Evolutionary conservation across 2,113 vertebrate species (phyloP), one percentile per base, ranked within the genome.

Genomic region (Dissostichus mawsoni): DNA sequence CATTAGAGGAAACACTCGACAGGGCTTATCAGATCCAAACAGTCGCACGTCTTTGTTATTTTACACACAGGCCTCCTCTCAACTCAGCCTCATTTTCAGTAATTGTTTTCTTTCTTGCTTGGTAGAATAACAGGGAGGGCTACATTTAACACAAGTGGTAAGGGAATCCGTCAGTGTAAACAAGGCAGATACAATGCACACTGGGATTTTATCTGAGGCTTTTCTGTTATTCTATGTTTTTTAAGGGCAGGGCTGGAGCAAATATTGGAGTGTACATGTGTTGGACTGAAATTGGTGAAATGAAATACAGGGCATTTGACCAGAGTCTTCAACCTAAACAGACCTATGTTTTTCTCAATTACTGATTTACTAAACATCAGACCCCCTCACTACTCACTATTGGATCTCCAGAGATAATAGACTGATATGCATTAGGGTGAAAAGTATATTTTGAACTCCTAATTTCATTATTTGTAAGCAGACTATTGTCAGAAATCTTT

Each of bases 91-190:
- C 86, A 88, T 93, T 93, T 92, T 91, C 81, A 71, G 74, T 91
- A 94, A 94, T 94, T 93, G 92, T 94, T 95, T 95, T 93, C 90
- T 92, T 93, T 93, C 86, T 93, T 89, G 88, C 88, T 89, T 69
- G 76, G 76, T 92, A 76, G 88, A 94, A 93, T 93, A 94, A 94
- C 92, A 94, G 63, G 86, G 84, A 82, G 82, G 82, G 87, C 85
- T 88, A 83, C 90, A 84, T 92, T 91, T 93, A 91, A 92, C 89
- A 89, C 85, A 87, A 91, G 89, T 86, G 82, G 90, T 90, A 91
- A 94, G 90, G 88, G 88, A 92, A 92, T 93, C 91, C 76, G 36
- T 90, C 74, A 86, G 85, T 85, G 91, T 91, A 93, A 92, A 92
- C 92, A 92, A 78, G 82, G 69, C 50, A 85, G 90, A 90, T 91